A percentile compares a stretch with the other conserved stretches of the same genome.
These are phyloP conservation scores for Pseudomyrmex pallidus DNA, from an alignment of 1,140 invertebrate species.

Conservation along the genomic window DNA sequence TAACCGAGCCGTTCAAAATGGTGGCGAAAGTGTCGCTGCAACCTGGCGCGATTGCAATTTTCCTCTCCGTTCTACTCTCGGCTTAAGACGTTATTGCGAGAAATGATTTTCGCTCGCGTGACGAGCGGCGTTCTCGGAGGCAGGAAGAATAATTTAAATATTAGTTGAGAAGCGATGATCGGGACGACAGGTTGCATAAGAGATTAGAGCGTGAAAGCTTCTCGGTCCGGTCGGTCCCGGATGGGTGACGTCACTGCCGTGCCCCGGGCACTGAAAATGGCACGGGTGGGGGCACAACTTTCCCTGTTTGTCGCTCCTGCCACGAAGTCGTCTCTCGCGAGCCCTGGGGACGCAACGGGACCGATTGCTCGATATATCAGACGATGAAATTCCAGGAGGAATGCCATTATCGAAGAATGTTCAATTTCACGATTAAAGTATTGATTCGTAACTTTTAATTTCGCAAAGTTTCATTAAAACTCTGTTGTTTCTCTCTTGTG, in stretches of 20 bases:
- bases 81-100: not conserved
- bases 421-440: not conserved
- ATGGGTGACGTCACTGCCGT: conserved; percentile 82
- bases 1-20: conserved; percentile 54
- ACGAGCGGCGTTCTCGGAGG: not conserved
- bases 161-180: conserved; percentile 35
- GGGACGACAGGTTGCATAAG: conserved; percentile 83
- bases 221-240: conserved; percentile 78
- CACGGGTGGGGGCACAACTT: conserved; percentile 78
- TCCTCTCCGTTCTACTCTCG: conserved; percentile 5
- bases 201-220: conserved; percentile 85
- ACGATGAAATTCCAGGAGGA: not conserved
- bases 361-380: not conserved
- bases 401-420: not conserved
- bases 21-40: conserved; percentile 55
- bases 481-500: not conserved
- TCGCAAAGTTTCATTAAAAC: not conserved
- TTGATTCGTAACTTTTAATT: not conserved
- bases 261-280: conserved; percentile 66
- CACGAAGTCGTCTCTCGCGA: conserved; percentile 16
- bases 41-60: conserved; percentile 45
- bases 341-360: conserved; percentile 39
- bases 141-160: conserved; percentile 11
- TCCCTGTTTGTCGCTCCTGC: conserved; percentile 74
- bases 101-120: no score